Conservation (phyloP, 1,140 invertebrate genomes). For the Drosophila gunungcola region DNA sequence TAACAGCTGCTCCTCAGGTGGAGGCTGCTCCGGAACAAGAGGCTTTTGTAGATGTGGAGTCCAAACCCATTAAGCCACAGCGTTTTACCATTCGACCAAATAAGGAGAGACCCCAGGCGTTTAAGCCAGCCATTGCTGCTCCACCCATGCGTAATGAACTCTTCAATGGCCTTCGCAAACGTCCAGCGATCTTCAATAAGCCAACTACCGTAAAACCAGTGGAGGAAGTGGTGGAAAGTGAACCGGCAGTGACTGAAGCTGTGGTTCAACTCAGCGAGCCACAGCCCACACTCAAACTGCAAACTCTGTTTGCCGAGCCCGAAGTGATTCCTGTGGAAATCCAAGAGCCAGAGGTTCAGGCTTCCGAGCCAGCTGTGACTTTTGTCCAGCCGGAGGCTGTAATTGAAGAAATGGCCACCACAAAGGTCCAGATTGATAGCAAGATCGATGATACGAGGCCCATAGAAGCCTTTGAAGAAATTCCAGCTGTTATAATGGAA, state of each 20-base stretch:
- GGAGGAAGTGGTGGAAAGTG: constrained; percentile 36
- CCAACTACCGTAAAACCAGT: constrained; percentile 33
- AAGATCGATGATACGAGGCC: constrained; percentile 35
- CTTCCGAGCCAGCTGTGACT: constrained; percentile 51
- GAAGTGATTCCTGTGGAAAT: constrained; percentile 8
- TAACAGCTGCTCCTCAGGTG: constrained; percentile 30
- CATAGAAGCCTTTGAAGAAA: constrained; percentile 69
- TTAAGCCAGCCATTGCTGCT: constrained; percentile 28
- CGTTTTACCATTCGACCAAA: constrained; percentile 58
- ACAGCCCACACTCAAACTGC: constrained; percentile 62
- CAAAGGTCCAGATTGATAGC: constrained; percentile 10
- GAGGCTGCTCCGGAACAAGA: constrained; percentile 20
- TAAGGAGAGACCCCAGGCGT: constrained; percentile 48
- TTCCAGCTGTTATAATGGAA: constrained; percentile 65
- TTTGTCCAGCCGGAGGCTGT: constrained; percentile 39
- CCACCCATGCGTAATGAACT: constrained; percentile 60
- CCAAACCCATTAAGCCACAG: constrained; percentile 58
- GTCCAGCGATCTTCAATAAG: constrained; percentile 68
- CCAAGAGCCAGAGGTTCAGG: constrained; percentile 49
- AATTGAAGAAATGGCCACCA: constrained; percentile 4
- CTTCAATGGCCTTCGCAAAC: constrained; percentile 69
- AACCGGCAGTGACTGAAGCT: constrained; percentile 45
- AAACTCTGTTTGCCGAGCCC: constrained; percentile 58
- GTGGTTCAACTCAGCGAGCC: constrained; percentile 57
- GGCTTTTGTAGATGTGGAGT: constrained; percentile 19